Evolutionary conservation across 1,140 invertebrate species (phyloP), one percentile per base, ranked within the genome.

Genomic region (Drosophila athabasca): DNA sequence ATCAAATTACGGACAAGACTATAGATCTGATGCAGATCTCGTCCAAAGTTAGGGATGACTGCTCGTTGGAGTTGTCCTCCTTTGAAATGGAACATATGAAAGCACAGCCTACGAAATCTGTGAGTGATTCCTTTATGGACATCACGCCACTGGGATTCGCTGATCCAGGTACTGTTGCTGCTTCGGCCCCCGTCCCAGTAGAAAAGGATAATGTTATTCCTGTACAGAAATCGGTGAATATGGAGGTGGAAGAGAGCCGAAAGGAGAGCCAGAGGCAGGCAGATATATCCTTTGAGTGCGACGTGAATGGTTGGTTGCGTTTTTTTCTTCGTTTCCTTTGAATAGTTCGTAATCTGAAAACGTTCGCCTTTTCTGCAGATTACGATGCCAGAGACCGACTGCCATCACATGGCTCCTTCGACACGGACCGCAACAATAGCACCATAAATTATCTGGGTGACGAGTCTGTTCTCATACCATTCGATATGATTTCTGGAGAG

Each of bases 381-480:
- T 26, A 45, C 2, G 7, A 29, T 7, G 52, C 68, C 5, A 48
- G 11, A 11, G 43, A 68, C 11, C 45, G 9, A 1, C 7, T 24
- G 5, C 6, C 64, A 48, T 17, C 29, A 13, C 48, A 57, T 19
- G 17, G 22, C 17, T 35, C 45, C 9, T 17, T 67, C 7, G 11
- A 5, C 0, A 13, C 35, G 3, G 35, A 61, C 43, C 48, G 31
- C 26, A 24, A 24, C 45, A 52, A 57, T 17, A 71, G 70, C 43
- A 73, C 51, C 11, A 39, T 83, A 0, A 51, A 59, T 11, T 83
- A 43, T 15, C 39, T 73, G 24, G 35, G 29, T 6, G 64, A 82
- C 51, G 79, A 83, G 17, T 84, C 80, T 6, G 19, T 58, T 17
- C 45, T 87, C 4, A 61, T 87, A 19, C 73, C 81, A 2, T 60